Evolutionary conservation across 2,113 vertebrate species (phyloP).

Genomic region (Sinocyclocheilus anshuiensis): DNA sequence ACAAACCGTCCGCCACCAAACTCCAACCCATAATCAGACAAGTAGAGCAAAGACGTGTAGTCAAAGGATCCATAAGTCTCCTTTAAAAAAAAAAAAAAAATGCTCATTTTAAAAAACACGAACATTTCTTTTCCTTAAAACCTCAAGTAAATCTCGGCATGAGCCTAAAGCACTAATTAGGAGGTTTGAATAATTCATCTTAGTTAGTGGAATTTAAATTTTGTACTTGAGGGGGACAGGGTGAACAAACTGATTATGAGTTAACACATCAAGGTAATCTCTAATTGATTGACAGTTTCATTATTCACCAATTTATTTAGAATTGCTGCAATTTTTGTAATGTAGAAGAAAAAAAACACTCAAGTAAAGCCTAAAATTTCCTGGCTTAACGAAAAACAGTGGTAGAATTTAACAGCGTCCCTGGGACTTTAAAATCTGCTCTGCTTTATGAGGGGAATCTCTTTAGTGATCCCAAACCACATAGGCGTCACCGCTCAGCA

Average conservation of each 20-base stretch:
- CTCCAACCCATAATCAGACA: constrained; percentile 88
- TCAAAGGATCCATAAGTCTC: constrained; percentile 96
- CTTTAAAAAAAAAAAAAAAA: constrained; percentile 64
- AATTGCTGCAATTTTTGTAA: no score
- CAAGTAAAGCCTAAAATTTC: background rate
- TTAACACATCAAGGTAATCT: background rate
- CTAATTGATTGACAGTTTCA: background rate
- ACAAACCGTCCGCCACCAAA: constrained; percentile 91
- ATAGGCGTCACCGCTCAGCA: constrained; percentile 20
- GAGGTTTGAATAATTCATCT: background rate
- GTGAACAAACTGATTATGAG: background rate
- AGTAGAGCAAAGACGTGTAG: constrained; percentile 93
- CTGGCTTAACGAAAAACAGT: background rate
- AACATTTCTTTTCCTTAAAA: background rate
- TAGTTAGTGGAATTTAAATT: background rate
- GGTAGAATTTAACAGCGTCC: background rate
- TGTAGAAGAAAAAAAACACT: background rate
- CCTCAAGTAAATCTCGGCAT: background rate
- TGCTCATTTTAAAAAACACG: background rate
- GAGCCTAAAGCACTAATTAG: background rate
- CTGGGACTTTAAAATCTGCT: constrained; percentile 3
- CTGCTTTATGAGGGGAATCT: constrained; percentile 11
- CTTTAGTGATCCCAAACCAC: constrained; percentile 26
- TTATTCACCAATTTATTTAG: background rate
- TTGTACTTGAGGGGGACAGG: background rate